Conservation (phyloP, 64 coral and sea anemone genomes). For the Pocillopora verrucosa region DNA sequence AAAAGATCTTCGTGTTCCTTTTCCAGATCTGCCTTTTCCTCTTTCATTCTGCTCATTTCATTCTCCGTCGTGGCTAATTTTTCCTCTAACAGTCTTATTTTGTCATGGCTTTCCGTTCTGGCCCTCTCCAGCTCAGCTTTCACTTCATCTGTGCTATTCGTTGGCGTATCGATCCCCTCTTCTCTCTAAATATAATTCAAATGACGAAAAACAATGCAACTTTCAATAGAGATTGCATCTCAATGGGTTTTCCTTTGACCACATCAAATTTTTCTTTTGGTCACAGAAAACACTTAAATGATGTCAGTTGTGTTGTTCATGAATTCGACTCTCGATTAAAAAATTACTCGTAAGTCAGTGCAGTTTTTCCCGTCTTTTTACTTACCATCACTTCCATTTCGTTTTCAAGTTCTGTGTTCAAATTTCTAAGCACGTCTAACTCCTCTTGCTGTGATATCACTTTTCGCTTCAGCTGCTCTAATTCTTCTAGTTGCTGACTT, state of each 20-base stretch:
- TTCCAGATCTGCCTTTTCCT: conserved; percentile 38
- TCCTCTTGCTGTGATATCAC: conserved; percentile 66
- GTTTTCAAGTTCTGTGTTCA: conserved; percentile 53
- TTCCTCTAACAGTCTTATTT: conserved; percentile 45
- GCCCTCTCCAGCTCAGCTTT: conserved; percentile 35
- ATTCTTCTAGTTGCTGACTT: conserved; percentile 57
- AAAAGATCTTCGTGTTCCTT: conserved; percentile 77
- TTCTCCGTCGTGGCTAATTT: conserved; percentile 29
- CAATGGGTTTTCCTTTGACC: too few species aligned
- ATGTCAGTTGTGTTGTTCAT: too few species aligned
- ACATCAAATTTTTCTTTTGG: too few species aligned
- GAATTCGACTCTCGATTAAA: too few species aligned
- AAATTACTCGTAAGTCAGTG: neutral
- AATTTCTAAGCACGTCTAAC: conserved; percentile 31
- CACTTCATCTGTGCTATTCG: conserved; percentile 44
- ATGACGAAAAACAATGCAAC: too few species aligned
- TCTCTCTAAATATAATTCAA: neutral
- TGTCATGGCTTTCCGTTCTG: conserved; percentile 14
- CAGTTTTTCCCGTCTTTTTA: neutral
- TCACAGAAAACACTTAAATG: too few species aligned
- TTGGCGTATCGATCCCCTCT: conserved; percentile 7
- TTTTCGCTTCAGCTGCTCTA: conserved; percentile 38
- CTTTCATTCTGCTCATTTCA: conserved; percentile 7
- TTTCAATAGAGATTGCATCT: too few species aligned
- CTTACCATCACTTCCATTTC: conserved; percentile 58